These are phyloP conservation scores for Chaetodon trifascialis DNA, from an alignment of 2,113 vertebrate species.

Conservation along the genomic window DNA sequence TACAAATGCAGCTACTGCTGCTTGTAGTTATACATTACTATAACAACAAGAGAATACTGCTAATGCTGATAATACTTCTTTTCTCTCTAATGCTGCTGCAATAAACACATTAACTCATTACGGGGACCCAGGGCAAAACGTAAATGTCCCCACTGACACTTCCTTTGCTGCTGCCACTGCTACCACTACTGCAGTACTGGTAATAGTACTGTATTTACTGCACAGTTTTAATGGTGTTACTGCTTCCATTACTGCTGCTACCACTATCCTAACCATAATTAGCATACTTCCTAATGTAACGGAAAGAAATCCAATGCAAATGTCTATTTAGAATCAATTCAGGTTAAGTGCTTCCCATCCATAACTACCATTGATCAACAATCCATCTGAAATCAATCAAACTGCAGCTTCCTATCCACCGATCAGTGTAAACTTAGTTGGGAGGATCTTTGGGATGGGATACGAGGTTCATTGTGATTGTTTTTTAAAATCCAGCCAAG, in stretches of 20 bases:
- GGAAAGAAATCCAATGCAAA: slow-evolving; percentile 31
- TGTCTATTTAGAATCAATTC: slow-evolving; percentile 37
- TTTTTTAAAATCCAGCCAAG: not conserved
- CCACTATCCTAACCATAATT: slow-evolving; percentile 28
- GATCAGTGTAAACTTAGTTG: slow-evolving; percentile 1
- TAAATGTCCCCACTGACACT: too few species aligned
- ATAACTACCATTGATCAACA: slow-evolving; percentile 25
- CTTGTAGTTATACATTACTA: not conserved
- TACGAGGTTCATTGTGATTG: not conserved
- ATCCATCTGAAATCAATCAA: slow-evolving; percentile 36
- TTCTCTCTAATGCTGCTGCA: too few species aligned
- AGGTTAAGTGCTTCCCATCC: slow-evolving; percentile 28
- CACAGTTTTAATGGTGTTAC: not conserved
- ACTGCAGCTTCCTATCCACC: not conserved
- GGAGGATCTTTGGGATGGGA: not conserved
- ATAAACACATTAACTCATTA: not conserved
- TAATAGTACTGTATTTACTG: not conserved
- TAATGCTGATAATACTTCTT: not conserved
- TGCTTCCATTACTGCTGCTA: not conserved
- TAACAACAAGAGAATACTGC: too few species aligned
- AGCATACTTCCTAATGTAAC: slow-evolving; percentile 14
- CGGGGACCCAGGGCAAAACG: too few species aligned
- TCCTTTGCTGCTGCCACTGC: too few species aligned
- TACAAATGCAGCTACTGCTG: not conserved
- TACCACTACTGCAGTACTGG: not conserved